These are phyloP conservation scores for Stegana nigrithorax DNA, from an alignment of 2,888 invertebrate genomes.

Conservation along the genomic window DNA sequence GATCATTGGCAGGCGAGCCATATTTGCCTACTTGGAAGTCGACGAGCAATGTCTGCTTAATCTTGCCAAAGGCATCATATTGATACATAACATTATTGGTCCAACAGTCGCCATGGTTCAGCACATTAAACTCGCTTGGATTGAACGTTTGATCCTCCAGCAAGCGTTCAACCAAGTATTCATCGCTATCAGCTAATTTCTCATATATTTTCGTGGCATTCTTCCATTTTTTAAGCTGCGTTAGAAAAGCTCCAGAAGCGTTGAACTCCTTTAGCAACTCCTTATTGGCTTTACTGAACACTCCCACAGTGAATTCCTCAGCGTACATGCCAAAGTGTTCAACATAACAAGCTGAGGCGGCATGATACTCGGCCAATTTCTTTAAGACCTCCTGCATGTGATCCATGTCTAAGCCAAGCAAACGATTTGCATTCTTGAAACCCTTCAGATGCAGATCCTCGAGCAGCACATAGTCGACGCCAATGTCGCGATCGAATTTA, in stretches of 20 bases:
- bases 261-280: constrained; percentile 53
- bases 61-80: constrained; percentile 60
- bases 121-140: constrained; percentile 58
- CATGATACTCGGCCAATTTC: constrained; percentile 66
- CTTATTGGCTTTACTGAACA: constrained; percentile 51
- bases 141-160: constrained; percentile 49
- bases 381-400: constrained; percentile 58
- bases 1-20: constrained; percentile 55
- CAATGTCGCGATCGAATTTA: constrained; percentile 51
- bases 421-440: constrained; percentile 59
- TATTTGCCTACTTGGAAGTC: constrained; percentile 63
- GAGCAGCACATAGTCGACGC: constrained; percentile 57
- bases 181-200: constrained; percentile 56
- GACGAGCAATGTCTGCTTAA: constrained; percentile 56
- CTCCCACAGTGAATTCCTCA: constrained; percentile 51
- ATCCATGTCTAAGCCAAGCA: constrained; percentile 56
- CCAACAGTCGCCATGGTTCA: constrained; percentile 66
- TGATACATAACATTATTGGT: constrained; percentile 64
- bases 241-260: constrained; percentile 50
- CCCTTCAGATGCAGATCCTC: constrained; percentile 59
- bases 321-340: constrained; percentile 57
- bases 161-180: constrained; percentile 56
- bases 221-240: constrained; percentile 61
- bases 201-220: constrained; percentile 52
- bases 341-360: constrained; percentile 64